Evolutionary conservation across 2,113 vertebrate genomes (phyloP).

Genomic region (Xiphorhynchus elegans): DNA sequence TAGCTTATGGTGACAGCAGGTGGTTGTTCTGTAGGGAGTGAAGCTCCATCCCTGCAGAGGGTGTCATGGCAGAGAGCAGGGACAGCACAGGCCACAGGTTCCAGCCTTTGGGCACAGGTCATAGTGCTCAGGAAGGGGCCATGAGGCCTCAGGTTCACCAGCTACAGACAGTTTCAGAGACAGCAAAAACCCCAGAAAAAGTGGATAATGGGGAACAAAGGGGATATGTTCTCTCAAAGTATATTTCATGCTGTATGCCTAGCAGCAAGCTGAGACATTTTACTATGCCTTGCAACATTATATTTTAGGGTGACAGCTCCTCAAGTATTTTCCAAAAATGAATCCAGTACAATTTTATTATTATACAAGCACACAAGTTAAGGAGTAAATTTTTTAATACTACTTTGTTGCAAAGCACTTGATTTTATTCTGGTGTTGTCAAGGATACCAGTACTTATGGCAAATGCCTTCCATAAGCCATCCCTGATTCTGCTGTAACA

Average conservation of each 20-base stretch:
- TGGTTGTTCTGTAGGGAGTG: too few species aligned
- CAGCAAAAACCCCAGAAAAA: too few species aligned
- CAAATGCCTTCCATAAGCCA: conserved; percentile 20
- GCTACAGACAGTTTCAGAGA: too few species aligned
- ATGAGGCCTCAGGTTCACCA: too few species aligned
- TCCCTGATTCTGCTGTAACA: background rate
- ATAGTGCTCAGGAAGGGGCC: too few species aligned
- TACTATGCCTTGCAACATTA: background rate
- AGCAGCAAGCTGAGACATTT: background rate
- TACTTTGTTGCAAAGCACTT: conserved; percentile 9
- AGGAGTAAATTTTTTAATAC: background rate
- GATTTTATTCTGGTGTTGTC: background rate
- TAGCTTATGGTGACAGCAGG: too few species aligned
- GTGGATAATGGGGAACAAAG: too few species aligned
- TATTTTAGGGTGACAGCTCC: background rate
- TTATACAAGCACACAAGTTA: background rate
- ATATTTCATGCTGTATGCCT: background rate
- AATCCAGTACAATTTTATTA: background rate
- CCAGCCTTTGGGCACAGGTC: too few species aligned
- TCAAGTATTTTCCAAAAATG: background rate
- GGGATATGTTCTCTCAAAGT: too few species aligned
- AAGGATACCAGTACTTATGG: background rate
- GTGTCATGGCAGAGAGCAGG: too few species aligned
- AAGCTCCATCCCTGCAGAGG: too few species aligned
- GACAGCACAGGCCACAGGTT: too few species aligned